phyloP scores from a whole-genome alignment of 2,797 vertebrate genomes.

The Brachyrhaphis roseni region DNA sequence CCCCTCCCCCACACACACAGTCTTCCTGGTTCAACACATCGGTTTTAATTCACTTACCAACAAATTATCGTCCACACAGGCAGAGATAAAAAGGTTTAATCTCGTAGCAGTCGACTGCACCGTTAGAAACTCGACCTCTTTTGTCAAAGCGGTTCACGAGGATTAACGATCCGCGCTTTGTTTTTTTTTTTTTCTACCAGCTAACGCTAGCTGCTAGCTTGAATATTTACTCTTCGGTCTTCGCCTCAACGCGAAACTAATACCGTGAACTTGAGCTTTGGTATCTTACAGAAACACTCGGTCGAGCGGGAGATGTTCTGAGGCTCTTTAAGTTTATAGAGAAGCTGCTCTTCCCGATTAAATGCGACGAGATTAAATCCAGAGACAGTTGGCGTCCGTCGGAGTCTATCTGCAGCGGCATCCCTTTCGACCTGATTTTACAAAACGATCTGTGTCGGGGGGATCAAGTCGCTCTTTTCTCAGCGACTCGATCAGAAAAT shows the following conservation, averaged over 20 bases:
- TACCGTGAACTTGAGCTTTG: slow-evolving; percentile 52
- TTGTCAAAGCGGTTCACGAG: slow-evolving; percentile 3
- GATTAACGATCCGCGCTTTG: slow-evolving; percentile 48
- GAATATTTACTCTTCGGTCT: slow-evolving; percentile 3
- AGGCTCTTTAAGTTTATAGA: slow-evolving; percentile 71
- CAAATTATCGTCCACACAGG: slow-evolving; percentile 10
- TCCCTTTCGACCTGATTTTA: slow-evolving; percentile 76
- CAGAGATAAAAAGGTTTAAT: background rate
- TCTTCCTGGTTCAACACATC: slow-evolving; percentile 65
- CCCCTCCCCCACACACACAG: slow-evolving; percentile 72
- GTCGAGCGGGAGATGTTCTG: slow-evolving; percentile 74
- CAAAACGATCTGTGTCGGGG: slow-evolving; percentile 40
- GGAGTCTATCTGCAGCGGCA: slow-evolving; percentile 80
- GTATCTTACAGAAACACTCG: slow-evolving; percentile 68
- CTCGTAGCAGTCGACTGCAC: background rate
- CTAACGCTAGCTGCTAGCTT: slow-evolving; percentile 56
- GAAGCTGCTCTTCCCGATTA: slow-evolving; percentile 77
- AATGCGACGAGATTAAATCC: slow-evolving; percentile 78
- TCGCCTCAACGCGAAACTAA: slow-evolving; percentile 22
- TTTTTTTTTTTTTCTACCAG: slow-evolving; percentile 15
- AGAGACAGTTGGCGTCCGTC: slow-evolving; percentile 70
- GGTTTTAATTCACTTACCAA: slow-evolving; percentile 55
- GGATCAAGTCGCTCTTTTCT: slow-evolving; percentile 74
- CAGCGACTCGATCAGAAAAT: slow-evolving; percentile 72
- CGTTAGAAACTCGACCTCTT: slow-evolving; percentile 3